These are phyloP conservation scores for Chesias legatella DNA, from an alignment of 2,888 invertebrate genomes.

Conservation along the genomic window DNA sequence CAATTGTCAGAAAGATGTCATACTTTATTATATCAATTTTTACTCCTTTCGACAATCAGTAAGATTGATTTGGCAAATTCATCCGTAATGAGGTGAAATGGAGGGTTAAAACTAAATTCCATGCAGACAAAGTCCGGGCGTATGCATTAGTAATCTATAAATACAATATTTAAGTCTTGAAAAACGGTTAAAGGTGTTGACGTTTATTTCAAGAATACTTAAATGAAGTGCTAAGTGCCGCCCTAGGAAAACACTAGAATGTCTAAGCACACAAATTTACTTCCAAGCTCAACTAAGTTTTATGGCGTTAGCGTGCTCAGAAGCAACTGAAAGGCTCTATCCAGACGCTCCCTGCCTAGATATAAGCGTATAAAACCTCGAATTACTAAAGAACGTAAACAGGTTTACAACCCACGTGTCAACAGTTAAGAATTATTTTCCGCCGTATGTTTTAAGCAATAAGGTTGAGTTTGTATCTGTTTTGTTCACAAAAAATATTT, in stretches of 20 bases:
- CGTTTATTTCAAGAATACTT: too few relatives aligned
- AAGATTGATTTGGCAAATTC: too few relatives aligned
- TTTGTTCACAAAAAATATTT: too few relatives aligned
- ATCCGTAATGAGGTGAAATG: too few relatives aligned
- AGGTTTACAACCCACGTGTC: slow-evolving; percentile 35
- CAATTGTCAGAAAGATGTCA: too few relatives aligned
- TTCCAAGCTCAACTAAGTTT: slow-evolving; percentile 23
- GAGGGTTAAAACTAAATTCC: too few relatives aligned
- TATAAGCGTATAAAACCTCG: slow-evolving; percentile 39
- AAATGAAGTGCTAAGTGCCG: not conserved
- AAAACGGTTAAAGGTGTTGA: too few relatives aligned
- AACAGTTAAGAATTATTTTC: not conserved
- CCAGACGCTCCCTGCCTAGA: slow-evolving; percentile 30
- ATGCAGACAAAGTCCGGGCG: too few relatives aligned
- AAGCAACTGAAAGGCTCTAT: slow-evolving; percentile 17
- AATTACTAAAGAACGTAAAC: slow-evolving; percentile 45
- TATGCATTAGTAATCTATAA: too few relatives aligned
- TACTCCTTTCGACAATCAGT: too few relatives aligned
- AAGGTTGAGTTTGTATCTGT: slow-evolving; percentile 14
- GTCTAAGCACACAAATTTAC: slow-evolving; percentile 15
- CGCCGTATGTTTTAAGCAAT: slow-evolving; percentile 1
- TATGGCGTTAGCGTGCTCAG: slow-evolving; percentile 24
- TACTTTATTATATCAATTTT: too few relatives aligned
- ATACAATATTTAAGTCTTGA: too few relatives aligned
- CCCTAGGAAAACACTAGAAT: slow-evolving; percentile 16